Evolutionary conservation across 2,888 invertebrate genomes (phyloP).

Genomic region (Erebia aethiops): DNA sequence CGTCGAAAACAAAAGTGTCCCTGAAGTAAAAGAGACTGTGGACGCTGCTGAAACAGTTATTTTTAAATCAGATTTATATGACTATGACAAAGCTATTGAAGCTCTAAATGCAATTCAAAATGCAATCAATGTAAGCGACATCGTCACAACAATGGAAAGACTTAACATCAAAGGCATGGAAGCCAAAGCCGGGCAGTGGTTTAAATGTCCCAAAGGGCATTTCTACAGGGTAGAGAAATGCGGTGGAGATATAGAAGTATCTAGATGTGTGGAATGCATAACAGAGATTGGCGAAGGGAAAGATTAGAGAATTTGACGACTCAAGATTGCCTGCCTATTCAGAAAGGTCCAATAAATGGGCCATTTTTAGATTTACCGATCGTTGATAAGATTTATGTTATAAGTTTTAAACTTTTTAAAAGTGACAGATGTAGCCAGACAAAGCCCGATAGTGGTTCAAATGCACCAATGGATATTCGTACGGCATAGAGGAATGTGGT

Average conservation of each 20-base stretch:
- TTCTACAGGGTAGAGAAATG: slow-evolving; percentile 86
- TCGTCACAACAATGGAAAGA: slow-evolving; percentile 65
- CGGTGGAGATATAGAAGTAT: slow-evolving; percentile 83
- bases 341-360: no score
- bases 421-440: no score
- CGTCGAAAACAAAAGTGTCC: slow-evolving; percentile 24
- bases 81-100: slow-evolving; percentile 49
- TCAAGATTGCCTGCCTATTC: no score
- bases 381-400: no score
- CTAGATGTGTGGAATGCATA: slow-evolving; percentile 83
- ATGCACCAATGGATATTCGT: no score
- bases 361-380: no score
- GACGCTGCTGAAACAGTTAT: slow-evolving; percentile 47
- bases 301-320: no score
- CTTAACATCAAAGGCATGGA: slow-evolving; percentile 83
- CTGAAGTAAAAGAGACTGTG: slow-evolving; percentile 44
- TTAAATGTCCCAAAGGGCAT: slow-evolving; percentile 88
- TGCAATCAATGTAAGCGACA: slow-evolving; percentile 49
- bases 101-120: slow-evolving; percentile 52
- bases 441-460: no score
- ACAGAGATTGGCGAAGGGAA: slow-evolving; percentile 39
- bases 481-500: no score
- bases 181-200: slow-evolving; percentile 85
- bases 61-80: slow-evolving; percentile 49
- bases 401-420: no score